phyloP scores from a whole-genome alignment of 1,140 invertebrate species.

The Achroia grisella region DNA sequence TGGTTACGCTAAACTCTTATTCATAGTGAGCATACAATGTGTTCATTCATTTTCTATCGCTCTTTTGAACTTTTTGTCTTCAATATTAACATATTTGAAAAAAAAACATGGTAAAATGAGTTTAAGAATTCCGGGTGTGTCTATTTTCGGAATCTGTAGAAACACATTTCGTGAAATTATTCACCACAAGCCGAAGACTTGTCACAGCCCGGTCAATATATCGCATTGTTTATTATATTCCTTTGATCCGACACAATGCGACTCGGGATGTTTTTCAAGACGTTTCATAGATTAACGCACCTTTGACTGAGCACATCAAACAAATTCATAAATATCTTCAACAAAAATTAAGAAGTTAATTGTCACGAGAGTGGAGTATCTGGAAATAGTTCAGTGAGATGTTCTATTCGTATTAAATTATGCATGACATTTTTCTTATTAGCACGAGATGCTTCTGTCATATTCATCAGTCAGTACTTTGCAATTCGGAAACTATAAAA shows the following conservation, averaged over 20 bases:
- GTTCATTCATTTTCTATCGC: constrained; percentile 15
- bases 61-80: constrained; percentile 5
- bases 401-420: no score
- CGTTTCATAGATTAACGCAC: constrained; percentile 42
- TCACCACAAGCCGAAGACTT: constrained; percentile 42
- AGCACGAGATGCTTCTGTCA: no score
- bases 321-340: constrained; percentile 41
- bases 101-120: no score
- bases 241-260: constrained; percentile 56
- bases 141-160: constrained; percentile 49
- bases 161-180: constrained; percentile 31
- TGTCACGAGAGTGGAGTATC: constrained; percentile 16
- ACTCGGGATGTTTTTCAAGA: constrained; percentile 36
- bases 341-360: constrained; percentile 44
- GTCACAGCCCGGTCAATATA: constrained; percentile 48
- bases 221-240: constrained; percentile 51
- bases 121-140: no score
- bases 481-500: no score
- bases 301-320: constrained; percentile 45
- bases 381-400: constrained; percentile 1
- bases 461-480: no score
- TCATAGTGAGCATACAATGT: constrained; percentile 16
- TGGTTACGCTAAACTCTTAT: no score
- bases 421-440: no score
- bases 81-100: constrained; percentile 19